Evolutionary conservation across 2,888 invertebrate species (phyloP), one percentile per base, ranked within the genome.

Genomic region (Leucania comma): DNA sequence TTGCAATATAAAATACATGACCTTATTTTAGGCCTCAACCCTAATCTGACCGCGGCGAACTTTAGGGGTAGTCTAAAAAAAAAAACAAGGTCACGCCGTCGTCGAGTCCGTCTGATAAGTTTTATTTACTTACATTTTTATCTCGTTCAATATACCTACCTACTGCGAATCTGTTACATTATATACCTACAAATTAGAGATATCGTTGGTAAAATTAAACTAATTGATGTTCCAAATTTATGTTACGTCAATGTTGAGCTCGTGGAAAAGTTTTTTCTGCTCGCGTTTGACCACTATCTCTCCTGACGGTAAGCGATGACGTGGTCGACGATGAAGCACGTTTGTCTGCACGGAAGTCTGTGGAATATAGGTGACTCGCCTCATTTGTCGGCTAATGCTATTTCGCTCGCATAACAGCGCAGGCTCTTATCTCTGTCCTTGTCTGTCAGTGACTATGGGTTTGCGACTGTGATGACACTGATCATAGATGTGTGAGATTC

Each of bases 121-220:
- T 62, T 8, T 76, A 59, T 73, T 73, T 73, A 73, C 73, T 73
- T 76, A 60, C 50, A 24, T 72, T 51, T 75, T 72, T 51, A 72
- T 71, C 75, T 51, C 17, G 22, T 46, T 42, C 57, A 32, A 12
- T 35, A 35, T 17, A 35, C 35, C 57, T 56, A 71, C 26, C 29
- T 63, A 71, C 14, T 51, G 32, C 12, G 51, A 72, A 72, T 66
- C 35, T 42, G 67, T 58, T 66, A 66, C 66, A 75, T 42, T 65
- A n/a, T 22, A 22, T 56, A 29, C 56, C 66, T 75, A 65, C 14
- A 17, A 26, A 8, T 50, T 20, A 12, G 50, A 35, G 22, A 38
- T 32, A 51, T 51, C 42, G 42, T 57, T 65, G 26, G 20, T 6
- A 20, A 51, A 66, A 72, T 54, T 24, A 56, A 46, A 68, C 20